Percentiles rank a stretch among this genome's conserved stretches.
Conservation (phyloP, 1,140 invertebrate genomes). For the Magallana angulata region DNA sequence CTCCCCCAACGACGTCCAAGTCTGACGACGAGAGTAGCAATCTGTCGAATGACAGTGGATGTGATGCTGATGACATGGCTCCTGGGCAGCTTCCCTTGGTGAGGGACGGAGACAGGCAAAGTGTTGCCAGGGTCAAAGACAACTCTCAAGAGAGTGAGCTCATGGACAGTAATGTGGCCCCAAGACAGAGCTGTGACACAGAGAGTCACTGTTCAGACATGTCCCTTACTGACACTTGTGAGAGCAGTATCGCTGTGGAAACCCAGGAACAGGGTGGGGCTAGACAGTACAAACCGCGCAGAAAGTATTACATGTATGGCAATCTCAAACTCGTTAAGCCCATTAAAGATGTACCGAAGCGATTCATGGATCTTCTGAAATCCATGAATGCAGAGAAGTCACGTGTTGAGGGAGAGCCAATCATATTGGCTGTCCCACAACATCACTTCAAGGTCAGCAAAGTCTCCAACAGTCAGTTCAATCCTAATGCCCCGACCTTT, state of each 20-base stretch:
- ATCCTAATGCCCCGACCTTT: slow-evolving; percentile 72
- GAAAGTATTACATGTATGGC: slow-evolving; percentile 76
- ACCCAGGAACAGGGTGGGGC: slow-evolving; percentile 22
- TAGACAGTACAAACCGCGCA: slow-evolving; percentile 61
- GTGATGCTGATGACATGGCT: slow-evolving; percentile 43
- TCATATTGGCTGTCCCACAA: slow-evolving; percentile 66
- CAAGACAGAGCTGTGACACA: slow-evolving; percentile 35
- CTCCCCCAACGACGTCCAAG: neutral
- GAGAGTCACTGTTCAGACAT: slow-evolving; percentile 55
- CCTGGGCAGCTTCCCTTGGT: too few species aligned
- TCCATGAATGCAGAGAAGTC: slow-evolving; percentile 71
- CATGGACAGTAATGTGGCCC: neutral
- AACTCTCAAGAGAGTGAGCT: neutral
- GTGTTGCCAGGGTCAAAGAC: slow-evolving; percentile 28
- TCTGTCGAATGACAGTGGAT: slow-evolving; percentile 57
- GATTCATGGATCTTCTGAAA: slow-evolving; percentile 72
- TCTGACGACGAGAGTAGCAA: slow-evolving; percentile 55
- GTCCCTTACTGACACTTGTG: slow-evolving; percentile 49
- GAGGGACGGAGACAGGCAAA: neutral
- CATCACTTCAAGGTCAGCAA: slow-evolving; percentile 32
- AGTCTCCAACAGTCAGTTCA: slow-evolving; percentile 45
- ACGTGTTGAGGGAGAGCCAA: slow-evolving; percentile 74
- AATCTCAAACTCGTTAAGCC: slow-evolving; percentile 75
- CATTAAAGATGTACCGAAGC: slow-evolving; percentile 76
- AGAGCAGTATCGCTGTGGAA: slow-evolving; percentile 9